Conservation (phyloP, 2,888 invertebrate species). For the Acleris literana region DNA sequence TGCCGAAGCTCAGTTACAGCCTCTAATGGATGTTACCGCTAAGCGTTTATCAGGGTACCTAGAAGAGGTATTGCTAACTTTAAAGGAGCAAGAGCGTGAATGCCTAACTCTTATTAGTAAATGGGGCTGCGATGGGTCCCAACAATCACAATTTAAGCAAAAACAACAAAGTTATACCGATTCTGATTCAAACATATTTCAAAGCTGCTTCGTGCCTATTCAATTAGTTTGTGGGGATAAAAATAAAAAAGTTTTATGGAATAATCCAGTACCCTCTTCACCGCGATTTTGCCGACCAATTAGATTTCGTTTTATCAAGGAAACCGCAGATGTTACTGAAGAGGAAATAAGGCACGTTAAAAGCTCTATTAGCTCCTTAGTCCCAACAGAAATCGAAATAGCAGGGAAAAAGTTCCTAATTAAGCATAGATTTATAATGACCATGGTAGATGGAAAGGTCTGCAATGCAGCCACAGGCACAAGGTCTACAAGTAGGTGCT, state of each 20-base stretch:
- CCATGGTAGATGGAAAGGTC: no score
- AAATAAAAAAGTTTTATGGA: slow-evolving; percentile 43
- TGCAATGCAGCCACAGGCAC: no score
- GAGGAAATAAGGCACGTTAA: slow-evolving; percentile 44
- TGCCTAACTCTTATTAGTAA: neutral
- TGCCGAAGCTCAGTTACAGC: slow-evolving; percentile 3
- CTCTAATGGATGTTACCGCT: neutral
- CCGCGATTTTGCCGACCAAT: slow-evolving; percentile 47
- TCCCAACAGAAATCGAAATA: no score
- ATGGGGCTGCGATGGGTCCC: slow-evolving; percentile 12
- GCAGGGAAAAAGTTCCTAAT: neutral
- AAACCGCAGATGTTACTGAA: slow-evolving; percentile 41
- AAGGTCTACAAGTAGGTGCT: no score
- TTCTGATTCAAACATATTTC: slow-evolving; percentile 42
- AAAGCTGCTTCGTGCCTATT: slow-evolving; percentile 45
- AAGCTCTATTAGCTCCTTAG: slow-evolving; percentile 6
- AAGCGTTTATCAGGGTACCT: neutral
- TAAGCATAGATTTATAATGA: no score
- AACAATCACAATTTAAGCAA: slow-evolving; percentile 5
- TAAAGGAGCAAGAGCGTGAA: neutral
- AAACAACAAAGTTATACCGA: slow-evolving; percentile 4
- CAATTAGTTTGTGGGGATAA: slow-evolving; percentile 38
- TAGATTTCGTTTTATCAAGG: slow-evolving; percentile 43
- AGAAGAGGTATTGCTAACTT: no score
- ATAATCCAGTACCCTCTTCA: slow-evolving; percentile 45